Percentiles rank a stretch among this genome's conserved stretches.
phyloP scores from a whole-genome alignment of 2,113 vertebrate genomes.

The Alouatta palliata region DNA sequence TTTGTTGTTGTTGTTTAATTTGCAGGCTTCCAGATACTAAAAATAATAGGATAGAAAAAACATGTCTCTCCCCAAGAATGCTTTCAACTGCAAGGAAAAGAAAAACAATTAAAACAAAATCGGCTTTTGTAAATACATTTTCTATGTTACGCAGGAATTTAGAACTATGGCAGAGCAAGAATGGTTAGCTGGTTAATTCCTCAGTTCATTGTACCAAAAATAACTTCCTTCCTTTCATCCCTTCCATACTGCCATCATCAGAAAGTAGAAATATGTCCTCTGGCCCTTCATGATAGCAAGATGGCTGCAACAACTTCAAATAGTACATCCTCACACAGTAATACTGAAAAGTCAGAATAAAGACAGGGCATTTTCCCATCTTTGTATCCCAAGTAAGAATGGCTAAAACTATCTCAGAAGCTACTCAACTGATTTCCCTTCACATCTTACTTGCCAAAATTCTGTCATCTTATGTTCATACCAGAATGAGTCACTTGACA shows the following conservation, averaged over 20 bases:
- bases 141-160: neutral
- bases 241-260: neutral
- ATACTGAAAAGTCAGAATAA: neutral
- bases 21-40: neutral
- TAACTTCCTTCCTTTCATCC: neutral
- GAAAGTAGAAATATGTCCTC: neutral
- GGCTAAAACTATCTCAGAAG: constrained; percentile 27
- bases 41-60: neutral
- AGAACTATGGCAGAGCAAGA: neutral
- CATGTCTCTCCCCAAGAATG: neutral
- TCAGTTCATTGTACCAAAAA: neutral
- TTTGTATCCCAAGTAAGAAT: constrained; percentile 11
- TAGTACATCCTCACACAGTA: neutral
- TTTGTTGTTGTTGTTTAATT: neutral
- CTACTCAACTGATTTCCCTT: constrained; percentile 38
- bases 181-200: neutral
- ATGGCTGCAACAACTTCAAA: neutral
- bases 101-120: neutral
- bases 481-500: constrained; percentile 65
- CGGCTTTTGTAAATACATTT: neutral
- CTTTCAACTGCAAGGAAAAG: neutral
- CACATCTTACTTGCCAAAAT: constrained; percentile 52
- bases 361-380: neutral
- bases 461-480: constrained; percentile 49
- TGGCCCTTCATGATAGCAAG: neutral